A percentile compares a stretch with the other conserved stretches of the same genome.
Evolutionary conservation across 2,888 invertebrate genomes (phyloP).

Genomic region (Dione vanillae): DNA sequence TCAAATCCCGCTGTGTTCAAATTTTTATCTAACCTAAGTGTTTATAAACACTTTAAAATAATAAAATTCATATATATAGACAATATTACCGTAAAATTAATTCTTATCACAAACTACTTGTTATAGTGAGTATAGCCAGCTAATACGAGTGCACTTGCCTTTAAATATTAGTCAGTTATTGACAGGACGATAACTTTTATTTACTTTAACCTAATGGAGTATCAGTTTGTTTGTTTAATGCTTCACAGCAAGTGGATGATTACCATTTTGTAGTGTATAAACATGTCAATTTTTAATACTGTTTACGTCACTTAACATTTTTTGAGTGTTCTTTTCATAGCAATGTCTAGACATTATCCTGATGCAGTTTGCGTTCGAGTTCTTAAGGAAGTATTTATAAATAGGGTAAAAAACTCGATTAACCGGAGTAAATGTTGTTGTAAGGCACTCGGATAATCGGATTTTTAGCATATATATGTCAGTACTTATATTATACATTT

Average conservation of each 20-base stretch:
- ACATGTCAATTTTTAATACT: constrained; percentile 16
- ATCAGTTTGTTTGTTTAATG: constrained; percentile 18
- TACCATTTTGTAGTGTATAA: constrained; percentile 22
- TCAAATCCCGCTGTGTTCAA: too few relatives aligned
- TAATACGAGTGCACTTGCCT: constrained; percentile 28
- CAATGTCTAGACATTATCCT: too few relatives aligned
- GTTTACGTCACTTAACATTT: not conserved
- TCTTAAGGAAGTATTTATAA: too few relatives aligned
- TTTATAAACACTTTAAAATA: too few relatives aligned
- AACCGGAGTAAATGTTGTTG: too few relatives aligned
- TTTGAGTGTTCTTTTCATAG: not conserved
- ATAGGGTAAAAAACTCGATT: too few relatives aligned
- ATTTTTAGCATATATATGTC: too few relatives aligned
- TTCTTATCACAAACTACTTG: constrained; percentile 1
- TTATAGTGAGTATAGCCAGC: not conserved
- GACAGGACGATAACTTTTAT: constrained; percentile 33
- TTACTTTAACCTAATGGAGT: constrained; percentile 29
- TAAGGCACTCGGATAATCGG: too few relatives aligned
- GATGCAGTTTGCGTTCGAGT: too few relatives aligned
- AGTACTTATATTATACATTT: too few relatives aligned
- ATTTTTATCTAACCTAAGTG: too few relatives aligned
- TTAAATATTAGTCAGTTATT: constrained; percentile 35
- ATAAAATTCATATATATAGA: too few relatives aligned
- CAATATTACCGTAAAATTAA: not conserved
- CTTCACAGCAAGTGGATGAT: constrained; percentile 23